Base-by-base conservation (phyloP, 2,797 vertebrate species). In the Amphiprion clarkii region DNA sequence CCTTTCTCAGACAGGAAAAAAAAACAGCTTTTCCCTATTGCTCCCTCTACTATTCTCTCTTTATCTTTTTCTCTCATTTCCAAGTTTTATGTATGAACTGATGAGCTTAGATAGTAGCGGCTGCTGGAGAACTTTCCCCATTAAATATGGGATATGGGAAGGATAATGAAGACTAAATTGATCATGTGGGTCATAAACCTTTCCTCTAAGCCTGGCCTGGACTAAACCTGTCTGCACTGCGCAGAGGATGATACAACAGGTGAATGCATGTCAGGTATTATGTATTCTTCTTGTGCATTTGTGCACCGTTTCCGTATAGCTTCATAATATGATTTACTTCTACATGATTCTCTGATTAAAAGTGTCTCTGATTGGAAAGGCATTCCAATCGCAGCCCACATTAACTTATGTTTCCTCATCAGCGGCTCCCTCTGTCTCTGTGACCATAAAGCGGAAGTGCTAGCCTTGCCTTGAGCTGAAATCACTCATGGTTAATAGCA, bases 401-500 rank as follows among this genome's bases (percentile, higher is more conserved):
- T 77, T 89, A 91, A 88, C 89, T 88, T 88, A 84, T 88, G 90
- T 89, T 87, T 90, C 88, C 84, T 88, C 87, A 86, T 92, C 83
- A 81, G 78, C 81, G 16, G 74, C 66, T 72, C 81, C 61, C 81
- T 87, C 83, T 78, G 72, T 88, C 78, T 88, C 82, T 67, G 69
- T 68, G 81, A 74, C 89, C 83, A 81, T 81, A 91, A 91, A 88
- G 83, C 27, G 74, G 67, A 78, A 86, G 90, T 71, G 85, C 87
- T 69, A 75, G 88, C 78, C 82, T 81, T 25, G 87, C 83, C 89
- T 80, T 68, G 76, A 79, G 90, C 80, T 85, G 88, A 87, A 90
- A 93, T 92, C 85, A 91, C 85, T 92, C 91, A 87, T 83, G 84
- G 84, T 94, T 36, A 91, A 92, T 91, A 78, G 89, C 8, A 2